phyloP scores from a whole-genome alignment of 1,140 invertebrate species.

The Hylaeus anthracinus region DNA sequence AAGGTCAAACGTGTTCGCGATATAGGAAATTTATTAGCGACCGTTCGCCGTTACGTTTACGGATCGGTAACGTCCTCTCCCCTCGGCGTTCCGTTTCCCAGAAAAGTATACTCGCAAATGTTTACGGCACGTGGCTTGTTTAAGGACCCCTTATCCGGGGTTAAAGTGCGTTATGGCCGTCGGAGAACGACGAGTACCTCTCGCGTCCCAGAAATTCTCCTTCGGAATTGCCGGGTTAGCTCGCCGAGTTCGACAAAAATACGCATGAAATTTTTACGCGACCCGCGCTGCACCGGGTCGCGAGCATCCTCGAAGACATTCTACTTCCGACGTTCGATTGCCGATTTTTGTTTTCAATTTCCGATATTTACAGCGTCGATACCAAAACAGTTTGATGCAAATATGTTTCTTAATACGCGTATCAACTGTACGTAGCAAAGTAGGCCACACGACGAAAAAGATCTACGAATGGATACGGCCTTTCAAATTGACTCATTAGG shows the following conservation, averaged over 20 bases:
- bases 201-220: constrained; percentile 46
- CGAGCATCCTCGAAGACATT: too few relatives aligned
- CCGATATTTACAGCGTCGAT: too few relatives aligned
- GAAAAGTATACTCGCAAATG: constrained; percentile 57
- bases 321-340: too few relatives aligned
- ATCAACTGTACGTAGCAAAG: too few relatives aligned
- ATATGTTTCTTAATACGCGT: too few relatives aligned
- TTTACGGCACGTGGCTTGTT: constrained; percentile 50
- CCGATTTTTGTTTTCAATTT: too few relatives aligned
- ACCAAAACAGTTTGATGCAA: too few relatives aligned
- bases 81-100: constrained; percentile 39
- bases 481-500: too few relatives aligned
- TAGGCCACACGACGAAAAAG: too few relatives aligned
- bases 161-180: constrained; percentile 42
- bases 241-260: constrained; percentile 46
- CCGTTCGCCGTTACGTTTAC: constrained; percentile 56
- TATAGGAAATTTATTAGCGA: constrained; percentile 58
- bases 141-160: constrained; percentile 37
- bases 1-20: constrained; percentile 16
- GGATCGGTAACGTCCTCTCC: constrained; percentile 31
- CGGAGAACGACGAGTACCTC: constrained; percentile 6
- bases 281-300: too few relatives aligned
- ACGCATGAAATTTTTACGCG: constrained; percentile 49
- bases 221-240: constrained; percentile 49
- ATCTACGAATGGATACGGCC: too few relatives aligned